phyloP scores from a whole-genome alignment of 2,888 invertebrate genomes.

The Melangyna quadrimaculata region DNA sequence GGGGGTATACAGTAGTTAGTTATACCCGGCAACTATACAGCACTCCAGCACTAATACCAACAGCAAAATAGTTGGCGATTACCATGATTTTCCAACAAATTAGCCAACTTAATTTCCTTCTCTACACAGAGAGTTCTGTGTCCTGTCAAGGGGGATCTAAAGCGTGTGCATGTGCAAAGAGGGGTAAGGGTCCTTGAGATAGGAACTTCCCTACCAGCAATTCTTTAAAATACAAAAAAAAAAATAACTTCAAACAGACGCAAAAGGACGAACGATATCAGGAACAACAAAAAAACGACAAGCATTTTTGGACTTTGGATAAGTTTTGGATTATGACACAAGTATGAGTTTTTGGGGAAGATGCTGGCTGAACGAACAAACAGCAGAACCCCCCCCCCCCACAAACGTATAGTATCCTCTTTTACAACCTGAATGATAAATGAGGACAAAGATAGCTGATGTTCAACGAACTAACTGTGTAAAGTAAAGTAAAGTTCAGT shows the following conservation, averaged over 20 bases:
- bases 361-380: conserved; percentile 2
- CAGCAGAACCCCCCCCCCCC: not conserved
- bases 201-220: conserved; percentile 24
- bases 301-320: conserved; percentile 65
- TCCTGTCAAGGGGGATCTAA: not conserved
- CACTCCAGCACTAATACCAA: conserved; percentile 14
- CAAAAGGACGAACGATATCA: conserved; percentile 47
- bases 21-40: not conserved
- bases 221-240: not conserved
- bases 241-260: conserved; percentile 13
- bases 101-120: conserved; percentile 71
- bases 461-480: conserved; percentile 23
- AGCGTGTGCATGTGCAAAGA: not conserved
- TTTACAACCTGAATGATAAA: conserved; percentile 66
- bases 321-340: conserved; percentile 71
- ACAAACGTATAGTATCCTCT: conserved; percentile 16
- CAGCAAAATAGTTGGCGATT: conserved; percentile 65
- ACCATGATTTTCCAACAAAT: conserved; percentile 72
- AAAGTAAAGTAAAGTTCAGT: conserved; percentile 25
- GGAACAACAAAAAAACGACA: conserved; percentile 18
- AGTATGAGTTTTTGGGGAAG: conserved; percentile 7
- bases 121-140: conserved; percentile 8
- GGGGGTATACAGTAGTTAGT: conserved; percentile 5
- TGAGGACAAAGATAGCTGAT: conserved; percentile 64
- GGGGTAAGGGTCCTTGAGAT: not conserved